A percentile compares a stretch with the other conserved stretches of the same genome.
These are phyloP conservation scores for Bothrops jararaca DNA, from an alignment of 2,113 vertebrate species.

Conservation along the genomic window DNA sequence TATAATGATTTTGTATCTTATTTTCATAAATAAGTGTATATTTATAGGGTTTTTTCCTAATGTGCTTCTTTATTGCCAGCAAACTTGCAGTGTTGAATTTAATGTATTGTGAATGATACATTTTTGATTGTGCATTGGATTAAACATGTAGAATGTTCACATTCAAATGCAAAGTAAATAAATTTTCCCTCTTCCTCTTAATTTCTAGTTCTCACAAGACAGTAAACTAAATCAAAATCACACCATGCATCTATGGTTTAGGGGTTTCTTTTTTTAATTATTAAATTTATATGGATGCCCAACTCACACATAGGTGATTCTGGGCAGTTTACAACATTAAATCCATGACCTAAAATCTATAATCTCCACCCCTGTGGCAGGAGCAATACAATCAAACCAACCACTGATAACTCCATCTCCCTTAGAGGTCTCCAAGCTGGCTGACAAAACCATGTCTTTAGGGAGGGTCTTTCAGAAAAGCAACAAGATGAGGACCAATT, in stretches of 20 bases:
- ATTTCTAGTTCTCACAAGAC: neutral
- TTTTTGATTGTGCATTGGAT: neutral
- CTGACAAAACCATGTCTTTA: neutral
- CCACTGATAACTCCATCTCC: neutral
- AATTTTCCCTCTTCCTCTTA: neutral
- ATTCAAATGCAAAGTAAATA: neutral
- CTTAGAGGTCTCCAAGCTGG: neutral
- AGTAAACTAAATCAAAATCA: neutral
- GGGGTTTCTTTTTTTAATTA: neutral
- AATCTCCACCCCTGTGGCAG: neutral
- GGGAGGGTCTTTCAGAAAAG: neutral
- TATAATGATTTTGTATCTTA: neutral
- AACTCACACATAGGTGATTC: neutral
- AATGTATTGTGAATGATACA: neutral
- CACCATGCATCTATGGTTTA: neutral
- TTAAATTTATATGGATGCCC: neutral
- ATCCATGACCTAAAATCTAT: neutral
- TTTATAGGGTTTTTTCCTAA: neutral
- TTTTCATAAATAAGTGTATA: neutral
- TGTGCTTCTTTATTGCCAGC: neutral
- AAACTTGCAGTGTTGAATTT: neutral
- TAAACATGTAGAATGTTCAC: neutral
- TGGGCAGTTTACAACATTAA: neutral
- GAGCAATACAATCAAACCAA: neutral
- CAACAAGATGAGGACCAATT: neutral